These are phyloP conservation scores for Anarhynchus alexandrinus DNA, from an alignment of 2,113 vertebrate genomes.

Conservation along the genomic window DNA sequence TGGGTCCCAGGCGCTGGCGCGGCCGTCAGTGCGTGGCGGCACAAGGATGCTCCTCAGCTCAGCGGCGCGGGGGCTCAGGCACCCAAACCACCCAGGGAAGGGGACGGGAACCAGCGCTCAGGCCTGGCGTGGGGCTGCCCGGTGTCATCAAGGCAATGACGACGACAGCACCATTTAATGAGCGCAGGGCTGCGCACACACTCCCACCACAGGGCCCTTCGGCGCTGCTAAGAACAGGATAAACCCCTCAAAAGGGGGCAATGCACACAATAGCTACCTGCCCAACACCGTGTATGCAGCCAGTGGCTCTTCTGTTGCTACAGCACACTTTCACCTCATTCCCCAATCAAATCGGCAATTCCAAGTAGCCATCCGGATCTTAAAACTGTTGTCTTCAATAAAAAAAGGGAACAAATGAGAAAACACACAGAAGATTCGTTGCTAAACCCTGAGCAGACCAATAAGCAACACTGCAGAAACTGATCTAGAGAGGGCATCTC, in stretches of 20 bases:
- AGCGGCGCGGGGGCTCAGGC: not conserved
- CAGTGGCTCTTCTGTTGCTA: not conserved
- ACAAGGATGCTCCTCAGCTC: not conserved
- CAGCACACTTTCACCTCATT: not conserved
- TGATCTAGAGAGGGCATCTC: not conserved
- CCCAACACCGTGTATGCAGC: too few relatives aligned
- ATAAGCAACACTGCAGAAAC: not conserved
- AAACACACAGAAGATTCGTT: not conserved
- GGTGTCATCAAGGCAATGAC: not conserved
- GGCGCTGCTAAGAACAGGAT: not conserved
- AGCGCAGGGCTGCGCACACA: not conserved
- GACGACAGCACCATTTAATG: not conserved
- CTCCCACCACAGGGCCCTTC: not conserved
- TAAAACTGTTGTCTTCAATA: not conserved
- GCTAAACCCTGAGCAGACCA: not conserved
- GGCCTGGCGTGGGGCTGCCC: not conserved
- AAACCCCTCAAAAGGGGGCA: rapidly evolving
- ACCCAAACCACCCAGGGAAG: not conserved
- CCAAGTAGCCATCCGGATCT: not conserved
- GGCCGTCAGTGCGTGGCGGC: too few relatives aligned
- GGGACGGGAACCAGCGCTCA: too few relatives aligned
- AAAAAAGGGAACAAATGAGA: not conserved
- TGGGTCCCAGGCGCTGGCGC: not conserved
- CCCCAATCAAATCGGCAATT: not conserved
- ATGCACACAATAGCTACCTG: not conserved